Evolutionary conservation across 2,888 invertebrate genomes (phyloP), one percentile per base, ranked within the genome.

Genomic region (Halictus ligatus): DNA sequence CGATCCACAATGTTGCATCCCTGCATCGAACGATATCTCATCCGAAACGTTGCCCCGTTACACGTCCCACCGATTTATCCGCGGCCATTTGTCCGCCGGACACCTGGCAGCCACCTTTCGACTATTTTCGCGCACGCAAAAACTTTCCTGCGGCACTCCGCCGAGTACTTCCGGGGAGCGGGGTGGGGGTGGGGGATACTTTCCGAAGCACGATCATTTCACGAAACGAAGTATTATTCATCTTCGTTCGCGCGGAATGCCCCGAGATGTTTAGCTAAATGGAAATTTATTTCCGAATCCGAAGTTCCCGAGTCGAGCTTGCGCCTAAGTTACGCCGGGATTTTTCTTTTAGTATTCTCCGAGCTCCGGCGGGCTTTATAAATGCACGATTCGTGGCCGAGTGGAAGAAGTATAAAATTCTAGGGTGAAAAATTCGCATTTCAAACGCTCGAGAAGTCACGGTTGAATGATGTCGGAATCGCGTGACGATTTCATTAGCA

Each of bases 1-100:
- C 79, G 82, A 76, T 85, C 83, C 80, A 43, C 21, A 40, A 21
- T 21, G 35, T 40, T 40, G n/a, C 69, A 43, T 69, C n/a, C 43
- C 40, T 21, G 21, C n/a, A 1, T 43, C 43, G 43, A 69, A 43
- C 69, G 69, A 69, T 69, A 69, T 69, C 69, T 69, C 69, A 69
- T 69, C 69, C 40, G 69, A 67, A 40, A 21, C 2, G 64, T 69
- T n/a, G 8, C 43, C 43, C 12, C 12, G 69, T 12, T 12, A 7
- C 67, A 18, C 18, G 18, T 35, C 10, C 18, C 21, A 29, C 18
- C 50, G 12, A 74, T 74, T 74, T 54, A 74, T 74, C 35, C 74
- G 35, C 74, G 50, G 50, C 35, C 74, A 74, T 73, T 48, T 73
- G 29, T 73, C 25, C 48, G 18, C 8, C 73, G 18, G 18, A 48